A percentile compares a stretch with the other conserved stretches of the same genome.
phyloP scores from a whole-genome alignment of 2,888 invertebrate genomes.

The Ganaspis brasiliensis region DNA sequence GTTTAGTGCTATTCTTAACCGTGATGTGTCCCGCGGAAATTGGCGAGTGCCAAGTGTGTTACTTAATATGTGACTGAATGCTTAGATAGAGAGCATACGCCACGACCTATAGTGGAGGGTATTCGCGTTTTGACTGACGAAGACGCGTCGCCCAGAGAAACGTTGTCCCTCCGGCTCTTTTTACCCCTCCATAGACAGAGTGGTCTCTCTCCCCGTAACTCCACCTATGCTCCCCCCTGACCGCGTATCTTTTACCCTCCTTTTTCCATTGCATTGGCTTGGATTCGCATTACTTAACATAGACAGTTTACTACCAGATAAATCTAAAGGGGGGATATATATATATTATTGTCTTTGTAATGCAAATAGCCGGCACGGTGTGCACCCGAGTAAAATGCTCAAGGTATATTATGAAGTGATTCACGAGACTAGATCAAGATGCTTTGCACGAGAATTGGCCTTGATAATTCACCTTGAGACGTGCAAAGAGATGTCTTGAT shows the following conservation, averaged over 20 bases:
- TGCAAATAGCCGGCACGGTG: constrained; percentile 13
- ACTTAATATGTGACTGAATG: constrained; percentile 47
- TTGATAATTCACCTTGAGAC: constrained; percentile 34
- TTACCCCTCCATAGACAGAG: constrained; percentile 19
- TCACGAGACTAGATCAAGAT: constrained; percentile 31
- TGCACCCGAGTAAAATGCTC: background rate
- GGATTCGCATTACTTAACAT: constrained; percentile 13
- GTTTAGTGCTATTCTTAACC: constrained; percentile 63
- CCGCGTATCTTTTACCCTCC: constrained; percentile 30
- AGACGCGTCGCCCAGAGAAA: constrained; percentile 64
- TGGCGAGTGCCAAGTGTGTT: constrained; percentile 60
- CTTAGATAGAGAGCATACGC: constrained; percentile 44
- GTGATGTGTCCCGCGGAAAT: constrained; percentile 58
- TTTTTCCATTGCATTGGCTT: constrained; percentile 39
- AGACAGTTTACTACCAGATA: background rate
- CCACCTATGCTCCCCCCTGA: constrained; percentile 40
- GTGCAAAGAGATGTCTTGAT: constrained; percentile 2
- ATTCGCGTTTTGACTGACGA: constrained; percentile 75
- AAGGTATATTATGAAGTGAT: background rate
- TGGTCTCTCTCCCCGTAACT: constrained; percentile 41
- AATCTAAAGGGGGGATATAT: background rate
- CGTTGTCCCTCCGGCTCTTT: constrained; percentile 52
- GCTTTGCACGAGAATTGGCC: constrained; percentile 27
- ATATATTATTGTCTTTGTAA: background rate
- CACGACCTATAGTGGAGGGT: constrained; percentile 65